These are phyloP conservation scores for Lepus oiostolus DNA, from an alignment of 2,797 vertebrate species.

Conservation along the genomic window DNA sequence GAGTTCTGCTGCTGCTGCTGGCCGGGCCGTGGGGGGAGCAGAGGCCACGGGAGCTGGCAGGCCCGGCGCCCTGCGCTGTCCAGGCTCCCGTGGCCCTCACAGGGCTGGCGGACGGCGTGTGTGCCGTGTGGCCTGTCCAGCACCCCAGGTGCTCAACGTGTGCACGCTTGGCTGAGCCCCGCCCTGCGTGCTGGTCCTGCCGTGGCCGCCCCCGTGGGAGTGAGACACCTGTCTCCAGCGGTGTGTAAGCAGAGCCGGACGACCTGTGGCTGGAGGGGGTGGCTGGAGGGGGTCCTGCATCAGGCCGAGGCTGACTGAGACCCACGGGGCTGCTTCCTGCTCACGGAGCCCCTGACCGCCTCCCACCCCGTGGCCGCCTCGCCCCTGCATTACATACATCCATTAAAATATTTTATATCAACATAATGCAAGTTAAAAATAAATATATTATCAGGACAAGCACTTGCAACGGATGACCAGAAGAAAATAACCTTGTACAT, in stretches of 20 bases:
- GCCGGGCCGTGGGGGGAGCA: accelerated
- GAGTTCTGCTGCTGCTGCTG: not conserved
- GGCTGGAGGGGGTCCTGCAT: not conserved
- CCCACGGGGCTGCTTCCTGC: no score
- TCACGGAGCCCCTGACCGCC: no score
- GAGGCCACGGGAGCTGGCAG: not conserved
- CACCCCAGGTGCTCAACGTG: not conserved
- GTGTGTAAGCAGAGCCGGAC: not conserved
- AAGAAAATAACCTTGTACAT: no score
- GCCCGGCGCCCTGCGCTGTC: accelerated
- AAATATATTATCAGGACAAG: no score
- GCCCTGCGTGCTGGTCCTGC: no score
- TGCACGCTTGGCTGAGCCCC: no score
- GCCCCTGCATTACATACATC: not conserved
- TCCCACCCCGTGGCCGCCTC: not conserved
- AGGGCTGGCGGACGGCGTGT: not conserved
- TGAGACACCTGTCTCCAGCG: not conserved
- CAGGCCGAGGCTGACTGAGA: not conserved
- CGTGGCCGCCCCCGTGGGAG: not conserved
- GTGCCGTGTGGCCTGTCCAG: accelerated
- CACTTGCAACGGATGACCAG: no score
- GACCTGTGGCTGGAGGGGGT: not conserved
- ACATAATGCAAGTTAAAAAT: no score
- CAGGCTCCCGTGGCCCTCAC: not conserved
- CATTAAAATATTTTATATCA: no score